Conservation (phyloP, 1,140 invertebrate species). For the Danaus plexippus region DNA sequence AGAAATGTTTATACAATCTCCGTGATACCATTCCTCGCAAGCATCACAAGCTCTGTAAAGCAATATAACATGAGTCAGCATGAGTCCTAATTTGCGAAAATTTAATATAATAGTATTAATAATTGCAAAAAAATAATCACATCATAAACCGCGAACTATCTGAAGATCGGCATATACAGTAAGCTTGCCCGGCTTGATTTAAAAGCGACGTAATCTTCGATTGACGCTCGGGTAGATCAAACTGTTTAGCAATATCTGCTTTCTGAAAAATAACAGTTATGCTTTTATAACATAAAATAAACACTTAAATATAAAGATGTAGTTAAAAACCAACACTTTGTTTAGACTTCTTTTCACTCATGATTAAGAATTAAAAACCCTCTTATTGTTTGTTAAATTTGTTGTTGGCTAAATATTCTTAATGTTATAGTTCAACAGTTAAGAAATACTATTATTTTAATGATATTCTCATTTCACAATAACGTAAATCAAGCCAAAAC, state of each 20-base stretch:
- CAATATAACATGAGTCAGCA: background rate
- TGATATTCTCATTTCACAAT: background rate
- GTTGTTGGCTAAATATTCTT: too few species aligned
- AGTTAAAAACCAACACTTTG: slow-evolving; percentile 47
- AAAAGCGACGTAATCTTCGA: slow-evolving; percentile 92
- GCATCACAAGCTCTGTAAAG: slow-evolving; percentile 87
- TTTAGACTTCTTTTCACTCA: slow-evolving; percentile 56
- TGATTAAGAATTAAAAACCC: slow-evolving; percentile 17
- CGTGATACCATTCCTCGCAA: slow-evolving; percentile 99
- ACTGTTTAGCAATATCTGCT: slow-evolving; percentile 92
- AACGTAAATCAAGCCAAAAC: too few species aligned
- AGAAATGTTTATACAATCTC: slow-evolving; percentile 96
- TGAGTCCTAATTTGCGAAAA: too few species aligned
- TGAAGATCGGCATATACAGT: slow-evolving; percentile 94
- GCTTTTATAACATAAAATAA: background rate
- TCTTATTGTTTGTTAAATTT: too few species aligned
- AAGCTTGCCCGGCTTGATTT: slow-evolving; percentile 90
- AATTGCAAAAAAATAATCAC: slow-evolving; percentile 70
- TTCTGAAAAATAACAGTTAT: slow-evolving; percentile 71
- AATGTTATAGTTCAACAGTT: too few species aligned
- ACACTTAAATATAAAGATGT: background rate
- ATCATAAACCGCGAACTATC: slow-evolving; percentile 98
- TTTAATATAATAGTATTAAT: background rate
- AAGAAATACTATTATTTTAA: background rate
- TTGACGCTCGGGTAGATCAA: slow-evolving; percentile 90